Evolutionary conservation across 2,888 invertebrate species (phyloP).

Genomic region (Fabriciana adippe): DNA sequence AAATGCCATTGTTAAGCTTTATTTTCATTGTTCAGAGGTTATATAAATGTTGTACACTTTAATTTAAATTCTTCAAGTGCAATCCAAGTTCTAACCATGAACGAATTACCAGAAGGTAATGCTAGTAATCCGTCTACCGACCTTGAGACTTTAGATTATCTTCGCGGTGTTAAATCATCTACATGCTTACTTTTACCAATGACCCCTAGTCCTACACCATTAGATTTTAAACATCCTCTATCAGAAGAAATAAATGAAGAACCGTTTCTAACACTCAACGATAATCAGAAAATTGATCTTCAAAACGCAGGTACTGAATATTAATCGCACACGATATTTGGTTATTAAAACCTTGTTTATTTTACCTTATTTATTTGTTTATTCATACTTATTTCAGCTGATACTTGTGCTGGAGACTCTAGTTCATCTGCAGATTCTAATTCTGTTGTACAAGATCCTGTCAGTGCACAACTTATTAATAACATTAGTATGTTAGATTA

Average conservation of each 20-base stretch:
- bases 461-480: constrained; percentile 79
- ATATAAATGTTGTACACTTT: neutral
- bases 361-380: neutral
- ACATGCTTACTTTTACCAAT: constrained; percentile 84
- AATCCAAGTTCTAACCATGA: constrained; percentile 50
- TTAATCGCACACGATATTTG: neutral
- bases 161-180: constrained; percentile 84
- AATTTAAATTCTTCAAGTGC: constrained; percentile 3
- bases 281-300: constrained; percentile 60
- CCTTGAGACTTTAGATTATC: constrained; percentile 69
- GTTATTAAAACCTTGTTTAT: neutral
- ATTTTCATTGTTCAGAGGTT: no score
- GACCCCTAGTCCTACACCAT: constrained; percentile 83
- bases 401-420: constrained; percentile 72
- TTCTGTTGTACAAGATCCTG: constrained; percentile 77
- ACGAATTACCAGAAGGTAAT: constrained; percentile 62
- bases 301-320: constrained; percentile 60
- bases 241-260: constrained; percentile 78
- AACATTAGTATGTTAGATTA: constrained; percentile 80
- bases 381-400: constrained; percentile 45
- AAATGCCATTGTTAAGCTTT: no score
- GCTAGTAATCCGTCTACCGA: constrained; percentile 53
- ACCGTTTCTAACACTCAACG: constrained; percentile 66
- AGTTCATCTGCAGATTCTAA: constrained; percentile 77
- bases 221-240: constrained; percentile 83